A percentile compares a stretch with the other conserved stretches of the same genome.
Conservation (phyloP, 2,888 invertebrate species). For the Anagyrus pseudococci region DNA sequence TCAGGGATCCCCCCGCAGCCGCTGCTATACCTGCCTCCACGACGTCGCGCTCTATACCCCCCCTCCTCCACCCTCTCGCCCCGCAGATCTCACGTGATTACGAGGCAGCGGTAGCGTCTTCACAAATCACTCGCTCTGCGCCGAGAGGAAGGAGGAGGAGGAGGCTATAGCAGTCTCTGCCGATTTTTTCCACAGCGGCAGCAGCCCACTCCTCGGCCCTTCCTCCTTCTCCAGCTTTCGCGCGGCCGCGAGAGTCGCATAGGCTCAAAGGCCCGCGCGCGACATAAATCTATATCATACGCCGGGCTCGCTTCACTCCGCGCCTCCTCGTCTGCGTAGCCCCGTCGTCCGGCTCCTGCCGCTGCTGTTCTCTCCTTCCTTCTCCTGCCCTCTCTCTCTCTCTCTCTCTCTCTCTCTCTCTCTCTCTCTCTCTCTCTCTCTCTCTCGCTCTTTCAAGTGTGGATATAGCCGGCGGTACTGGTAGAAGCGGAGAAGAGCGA, state of each 20-base stretch:
- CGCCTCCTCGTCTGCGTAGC: constrained; percentile 16
- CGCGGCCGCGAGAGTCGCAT: constrained; percentile 30
- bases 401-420: too few species aligned
- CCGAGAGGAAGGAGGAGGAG: too few species aligned
- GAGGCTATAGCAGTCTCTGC: too few species aligned
- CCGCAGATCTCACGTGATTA: constrained; percentile 61
- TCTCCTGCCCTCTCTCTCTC: too few species aligned
- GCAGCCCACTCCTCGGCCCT: constrained; percentile 5
- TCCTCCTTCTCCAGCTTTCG: constrained; percentile 39
- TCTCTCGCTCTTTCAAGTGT: too few species aligned
- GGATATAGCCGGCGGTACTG: constrained; percentile 4
- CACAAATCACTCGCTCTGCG: constrained; percentile 63
- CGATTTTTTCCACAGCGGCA: constrained; percentile 13
- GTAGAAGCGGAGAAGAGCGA: constrained; percentile 17
- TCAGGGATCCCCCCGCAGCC: constrained; percentile 28
- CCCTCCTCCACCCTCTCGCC: constrained; percentile 15
- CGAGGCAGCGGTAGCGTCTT: constrained; percentile 57
- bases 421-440: too few species aligned
- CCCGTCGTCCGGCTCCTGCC: constrained; percentile 6
- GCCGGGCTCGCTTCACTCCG: constrained; percentile 35
- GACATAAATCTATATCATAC: constrained; percentile 55
- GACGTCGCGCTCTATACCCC: constrained; percentile 42
- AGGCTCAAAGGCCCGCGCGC: constrained; percentile 39
- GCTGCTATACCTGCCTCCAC: constrained; percentile 41
- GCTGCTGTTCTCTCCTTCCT: too few species aligned